Percentiles rank a stretch among this genome's conserved stretches.
Conservation (phyloP, 2,888 invertebrate genomes). For the Lathronympha strigana region DNA sequence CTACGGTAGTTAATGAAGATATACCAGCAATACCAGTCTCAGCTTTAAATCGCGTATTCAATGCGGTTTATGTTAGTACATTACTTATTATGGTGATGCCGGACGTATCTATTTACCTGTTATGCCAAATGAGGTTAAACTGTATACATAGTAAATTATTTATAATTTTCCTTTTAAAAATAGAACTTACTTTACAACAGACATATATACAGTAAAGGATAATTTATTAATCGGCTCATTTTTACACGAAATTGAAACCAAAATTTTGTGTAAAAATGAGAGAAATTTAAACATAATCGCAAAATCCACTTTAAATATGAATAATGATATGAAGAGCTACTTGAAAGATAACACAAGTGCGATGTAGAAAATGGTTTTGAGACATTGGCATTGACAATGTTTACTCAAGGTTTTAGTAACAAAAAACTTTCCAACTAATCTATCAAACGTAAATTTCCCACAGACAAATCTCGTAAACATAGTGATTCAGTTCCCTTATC, state of each 20-base stretch:
- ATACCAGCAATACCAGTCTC: constrained; percentile 5
- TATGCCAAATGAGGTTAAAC: constrained; percentile 5
- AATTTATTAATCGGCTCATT: too few relatives aligned
- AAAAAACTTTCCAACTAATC: constrained; percentile 28
- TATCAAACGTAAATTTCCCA: constrained; percentile 34
- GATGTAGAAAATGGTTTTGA: constrained; percentile 8
- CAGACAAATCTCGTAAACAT: constrained; percentile 19
- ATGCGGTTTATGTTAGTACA: constrained; percentile 3
- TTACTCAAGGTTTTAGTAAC: constrained; percentile 16
- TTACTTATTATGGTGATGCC: neutral
- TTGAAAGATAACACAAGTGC: constrained; percentile 13
- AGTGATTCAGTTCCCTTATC: constrained; percentile 31
- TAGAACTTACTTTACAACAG: neutral
- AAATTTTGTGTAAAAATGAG: too few relatives aligned
- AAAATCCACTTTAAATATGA: neutral
- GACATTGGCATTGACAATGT: constrained; percentile 19
- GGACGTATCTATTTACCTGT: neutral
- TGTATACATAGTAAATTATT: constrained; percentile 1
- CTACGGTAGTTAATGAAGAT: constrained; percentile 19
- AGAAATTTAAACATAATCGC: neutral
- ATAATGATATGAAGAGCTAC: neutral
- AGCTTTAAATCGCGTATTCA: neutral
- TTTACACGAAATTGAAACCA: too few relatives aligned
- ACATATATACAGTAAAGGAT: too few relatives aligned
- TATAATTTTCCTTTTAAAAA: neutral